Percentiles rank a stretch among this genome's conserved stretches.
Conservation (phyloP, 2,888 invertebrate genomes). For the Ypsolopha scabrella region DNA sequence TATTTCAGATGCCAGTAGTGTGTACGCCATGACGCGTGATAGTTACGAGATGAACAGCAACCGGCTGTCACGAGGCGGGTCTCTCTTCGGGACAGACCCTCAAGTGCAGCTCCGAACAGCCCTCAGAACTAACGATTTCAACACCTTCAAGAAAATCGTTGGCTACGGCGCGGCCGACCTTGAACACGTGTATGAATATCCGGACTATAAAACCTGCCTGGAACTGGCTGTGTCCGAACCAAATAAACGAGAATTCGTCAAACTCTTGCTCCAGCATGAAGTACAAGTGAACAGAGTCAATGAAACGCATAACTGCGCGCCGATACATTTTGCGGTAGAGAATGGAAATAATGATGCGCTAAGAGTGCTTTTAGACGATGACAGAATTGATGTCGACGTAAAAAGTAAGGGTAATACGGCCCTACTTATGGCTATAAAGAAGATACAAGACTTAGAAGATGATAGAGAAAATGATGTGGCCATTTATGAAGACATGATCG, state of each 20-base stretch:
- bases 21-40: slow-evolving; percentile 47
- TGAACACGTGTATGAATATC: slow-evolving; percentile 66
- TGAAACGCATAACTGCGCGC: slow-evolving; percentile 67
- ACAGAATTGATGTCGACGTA: slow-evolving; percentile 58
- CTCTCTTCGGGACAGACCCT: slow-evolving; percentile 56
- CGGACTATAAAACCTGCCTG: slow-evolving; percentile 71
- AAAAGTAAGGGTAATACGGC: slow-evolving; percentile 65
- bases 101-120: slow-evolving; percentile 62
- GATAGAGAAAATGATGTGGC: slow-evolving; percentile 49
- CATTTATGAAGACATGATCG: slow-evolving; percentile 59
- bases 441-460: slow-evolving; percentile 59
- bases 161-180: slow-evolving; percentile 58
- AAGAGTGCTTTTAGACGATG: slow-evolving; percentile 50
- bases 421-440: slow-evolving; percentile 60
- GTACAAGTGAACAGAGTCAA: slow-evolving; percentile 73
- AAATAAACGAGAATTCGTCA: slow-evolving; percentile 65
- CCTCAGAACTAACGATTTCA: slow-evolving; percentile 60
- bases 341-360: slow-evolving; percentile 61
- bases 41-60: slow-evolving; percentile 61
- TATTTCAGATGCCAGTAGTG: slow-evolving; percentile 59
- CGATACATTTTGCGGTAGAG: slow-evolving; percentile 75
- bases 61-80: slow-evolving; percentile 46
- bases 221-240: slow-evolving; percentile 67
- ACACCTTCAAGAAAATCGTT: slow-evolving; percentile 63
- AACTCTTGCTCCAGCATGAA: slow-evolving; percentile 69